Percentiles rank a stretch among this genome's conserved stretches.
Evolutionary conservation across 2,113 vertebrate species (phyloP).

Genomic region (Sigmodon hispidus): DNA sequence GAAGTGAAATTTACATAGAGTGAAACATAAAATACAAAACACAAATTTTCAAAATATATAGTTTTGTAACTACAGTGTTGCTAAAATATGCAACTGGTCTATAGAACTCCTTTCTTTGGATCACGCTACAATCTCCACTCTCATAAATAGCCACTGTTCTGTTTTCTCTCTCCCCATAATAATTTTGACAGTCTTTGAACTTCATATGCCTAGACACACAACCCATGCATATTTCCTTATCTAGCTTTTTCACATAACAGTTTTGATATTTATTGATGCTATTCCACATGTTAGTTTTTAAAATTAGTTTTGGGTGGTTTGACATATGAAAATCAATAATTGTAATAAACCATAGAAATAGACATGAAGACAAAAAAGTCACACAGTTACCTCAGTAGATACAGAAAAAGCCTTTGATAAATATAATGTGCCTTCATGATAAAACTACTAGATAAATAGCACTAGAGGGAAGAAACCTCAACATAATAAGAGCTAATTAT

Average conservation of each 20-base stretch:
- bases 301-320: background rate
- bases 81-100: background rate
- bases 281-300: background rate
- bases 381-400: background rate
- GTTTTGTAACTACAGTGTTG: background rate
- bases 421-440: background rate
- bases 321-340: background rate
- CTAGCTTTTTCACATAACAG: background rate
- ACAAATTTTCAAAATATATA: background rate
- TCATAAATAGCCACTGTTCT: background rate
- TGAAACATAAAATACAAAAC: background rate
- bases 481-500: background rate
- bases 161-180: background rate
- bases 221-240: background rate
- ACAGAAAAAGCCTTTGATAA: background rate
- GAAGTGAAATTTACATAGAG: background rate
- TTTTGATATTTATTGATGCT: slow-evolving; percentile 29
- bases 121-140: background rate
- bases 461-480: background rate
- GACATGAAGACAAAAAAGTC: background rate
- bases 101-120: background rate
- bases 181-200: background rate
- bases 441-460: background rate
- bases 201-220: background rate
- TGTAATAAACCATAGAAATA: background rate